These are phyloP conservation scores for Channa argus DNA, from an alignment of 2,113 vertebrate genomes.

Conservation along the genomic window DNA sequence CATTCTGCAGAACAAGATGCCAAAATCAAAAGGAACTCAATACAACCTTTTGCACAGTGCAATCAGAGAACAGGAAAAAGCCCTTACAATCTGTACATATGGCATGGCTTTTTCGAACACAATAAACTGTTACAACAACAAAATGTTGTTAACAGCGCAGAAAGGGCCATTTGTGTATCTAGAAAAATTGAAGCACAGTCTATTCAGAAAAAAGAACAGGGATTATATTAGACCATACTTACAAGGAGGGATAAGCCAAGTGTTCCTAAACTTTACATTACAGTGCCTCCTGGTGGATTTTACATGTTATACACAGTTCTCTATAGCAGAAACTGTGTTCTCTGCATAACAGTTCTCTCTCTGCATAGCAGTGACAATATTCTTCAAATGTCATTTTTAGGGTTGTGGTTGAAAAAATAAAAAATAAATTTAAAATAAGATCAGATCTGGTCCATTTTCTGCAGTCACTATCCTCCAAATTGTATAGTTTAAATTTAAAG, in stretches of 20 bases:
- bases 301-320: slow-evolving; percentile 15
- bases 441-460: background rate
- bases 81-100: slow-evolving; percentile 83
- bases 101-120: slow-evolving; percentile 78
- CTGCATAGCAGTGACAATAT: no score
- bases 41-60: slow-evolving; percentile 80
- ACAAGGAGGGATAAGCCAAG: slow-evolving; percentile 4
- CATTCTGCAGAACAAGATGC: slow-evolving; percentile 67
- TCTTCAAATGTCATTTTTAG: background rate
- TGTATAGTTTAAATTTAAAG: no score
- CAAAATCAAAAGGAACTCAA: slow-evolving; percentile 58
- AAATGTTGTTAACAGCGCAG: slow-evolving; percentile 38
- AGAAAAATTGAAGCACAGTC: slow-evolving; percentile 45
- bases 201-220: slow-evolving; percentile 43
- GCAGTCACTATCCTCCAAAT: background rate
- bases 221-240: background rate
- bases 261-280: slow-evolving; percentile 26
- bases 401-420: background rate
- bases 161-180: slow-evolving; percentile 28
- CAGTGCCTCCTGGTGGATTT: slow-evolving; percentile 66
- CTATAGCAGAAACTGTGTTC: no score
- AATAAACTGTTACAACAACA: slow-evolving; percentile 53
- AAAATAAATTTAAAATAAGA: no score
- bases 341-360: background rate
- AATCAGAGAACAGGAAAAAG: slow-evolving; percentile 81